These are phyloP conservation scores for Rhamphomyia laevipes DNA, from an alignment of 2,888 invertebrate genomes.

Conservation along the genomic window DNA sequence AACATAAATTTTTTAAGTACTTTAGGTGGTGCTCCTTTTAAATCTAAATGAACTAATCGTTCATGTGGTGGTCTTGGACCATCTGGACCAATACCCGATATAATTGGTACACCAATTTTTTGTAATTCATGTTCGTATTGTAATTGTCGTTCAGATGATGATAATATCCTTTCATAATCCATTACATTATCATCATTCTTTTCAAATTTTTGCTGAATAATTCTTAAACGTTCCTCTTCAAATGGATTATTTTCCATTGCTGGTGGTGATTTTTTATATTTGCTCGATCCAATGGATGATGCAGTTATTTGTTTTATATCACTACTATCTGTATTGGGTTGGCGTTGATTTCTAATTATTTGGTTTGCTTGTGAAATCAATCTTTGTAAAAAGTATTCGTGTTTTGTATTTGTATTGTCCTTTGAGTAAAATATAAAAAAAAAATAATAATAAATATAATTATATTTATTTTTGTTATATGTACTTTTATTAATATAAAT, in stretches of 20 bases:
- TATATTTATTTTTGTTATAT: not conserved
- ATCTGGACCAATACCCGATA: conserved; percentile 34
- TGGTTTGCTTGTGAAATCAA: conserved; percentile 36
- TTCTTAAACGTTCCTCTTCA: conserved; percentile 35
- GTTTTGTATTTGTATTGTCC: conserved; percentile 22
- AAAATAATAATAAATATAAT: not conserved
- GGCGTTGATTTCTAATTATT: conserved; percentile 27
- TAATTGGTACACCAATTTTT: conserved; percentile 34
- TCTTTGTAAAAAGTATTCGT: conserved; percentile 33
- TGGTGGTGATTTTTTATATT: conserved; percentile 18
- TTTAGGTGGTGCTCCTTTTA: conserved; percentile 66
- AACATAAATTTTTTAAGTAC: conserved; percentile 14
- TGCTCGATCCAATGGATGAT: not conserved
- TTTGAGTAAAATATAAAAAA: conserved; percentile 6
- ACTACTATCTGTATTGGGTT: conserved; percentile 9
- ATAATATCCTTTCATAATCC: conserved; percentile 31
- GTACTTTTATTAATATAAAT: conserved; percentile 15
- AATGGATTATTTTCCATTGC: conserved; percentile 32
- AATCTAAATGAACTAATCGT: conserved; percentile 59
- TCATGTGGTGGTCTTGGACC: conserved; percentile 34
- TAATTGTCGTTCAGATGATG: conserved; percentile 32
- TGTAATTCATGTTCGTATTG: conserved; percentile 36
- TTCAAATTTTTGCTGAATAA: conserved; percentile 32
- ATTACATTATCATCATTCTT: conserved; percentile 30
- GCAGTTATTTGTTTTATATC: conserved; percentile 5